Base-by-base conservation (phyloP, 2,888 invertebrate species). In the Campaea margaritaria region DNA sequence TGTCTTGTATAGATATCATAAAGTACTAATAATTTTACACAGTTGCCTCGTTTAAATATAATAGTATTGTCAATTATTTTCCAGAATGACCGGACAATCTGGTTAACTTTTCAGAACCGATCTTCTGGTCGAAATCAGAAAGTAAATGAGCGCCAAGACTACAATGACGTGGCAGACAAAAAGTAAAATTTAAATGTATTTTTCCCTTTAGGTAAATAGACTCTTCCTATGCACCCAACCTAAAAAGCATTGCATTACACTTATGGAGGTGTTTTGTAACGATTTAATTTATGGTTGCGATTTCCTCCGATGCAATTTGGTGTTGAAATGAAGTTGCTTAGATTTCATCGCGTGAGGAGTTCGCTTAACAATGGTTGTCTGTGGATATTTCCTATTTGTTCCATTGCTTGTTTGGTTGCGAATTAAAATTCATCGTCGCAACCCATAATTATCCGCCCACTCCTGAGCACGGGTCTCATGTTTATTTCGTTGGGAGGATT, bases 281-380 rank as follows among this genome's bases (percentile, higher is more conserved):
- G 14, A 47, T 61, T 56, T 61, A 57, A 68, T 68, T 74, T 78
- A 78, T 75, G 66, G 70, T 59, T 67, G 60, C 72, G 67, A 67
- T 68, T 65, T 64, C 66, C 52, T 62, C 49, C 57, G 62, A 61
- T 68, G 64, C 58, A 60, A 51, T 63, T 62, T 65, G 63, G 59
- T 65, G 63, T 62, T 59, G 67, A 64, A 68, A 70, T 69, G 60
- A 65, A 59, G 60, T 61, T 62, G 68, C 65, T 54, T 54, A 52
- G 58, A 51, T 60, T 64, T 62, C 59, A 38, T 38, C 51, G 58
- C 54, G 59, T 48, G 56, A 56, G 51, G 58, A 64, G 31, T 49
- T 49, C 41, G 50, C 51, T 52, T 3, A 34, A 44, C 56, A 48
- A 55, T 42, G 14, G 43, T 5, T 36, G 14, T 21, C 21, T 5